Evolutionary conservation across 2,113 vertebrate genomes (phyloP), one percentile per base, ranked within the genome.

Genomic region (Gila orcuttii): DNA sequence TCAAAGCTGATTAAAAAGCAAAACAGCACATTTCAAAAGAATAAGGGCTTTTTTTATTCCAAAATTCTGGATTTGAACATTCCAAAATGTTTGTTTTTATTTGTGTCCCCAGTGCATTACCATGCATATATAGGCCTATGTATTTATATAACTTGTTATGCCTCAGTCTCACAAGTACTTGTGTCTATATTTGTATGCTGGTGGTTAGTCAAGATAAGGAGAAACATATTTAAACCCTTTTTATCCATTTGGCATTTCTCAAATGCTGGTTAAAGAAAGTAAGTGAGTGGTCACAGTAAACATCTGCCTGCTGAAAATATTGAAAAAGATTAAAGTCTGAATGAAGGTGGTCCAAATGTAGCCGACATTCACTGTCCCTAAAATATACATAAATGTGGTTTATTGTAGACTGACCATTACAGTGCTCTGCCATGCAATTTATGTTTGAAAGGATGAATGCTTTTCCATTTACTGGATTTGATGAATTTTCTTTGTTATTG

Each of bases 231-330:
- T 6, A 2, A 75, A 12, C 39, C 33, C 50, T 21, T 77, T 64
- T 84, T 64, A 50, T 66, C 25, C 15, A 31, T 66, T 78, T 77
- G 12, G 39, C 74, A 85, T 78, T 79, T 79, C 73, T 76, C 6
- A 77, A 36, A 31, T 28, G 21, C 17, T 50, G 57, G 31, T 13
- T 62, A 17, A 59, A 50, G 1, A 19, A 21, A 76, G n/a, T 42
- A 39, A 75, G 0, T 17, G 19, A 4, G 60, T 9, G 2, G 69
- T 25, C 25, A 28, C 36, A 47, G n/a, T 45, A 42, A 45, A 25
- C 0, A 74, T 60, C 36, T 60, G 8, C n/a, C 13, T 25, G 19
- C 60, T 39, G 13, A 45, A 75, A 45, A 21, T 74, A 36, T 15
- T 45, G 23, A 74, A 74, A 74, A 45, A 13, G 23, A 74, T 74